phyloP scores from a whole-genome alignment of 2,888 invertebrate genomes.

The Trypoxylon attenuatum region DNA sequence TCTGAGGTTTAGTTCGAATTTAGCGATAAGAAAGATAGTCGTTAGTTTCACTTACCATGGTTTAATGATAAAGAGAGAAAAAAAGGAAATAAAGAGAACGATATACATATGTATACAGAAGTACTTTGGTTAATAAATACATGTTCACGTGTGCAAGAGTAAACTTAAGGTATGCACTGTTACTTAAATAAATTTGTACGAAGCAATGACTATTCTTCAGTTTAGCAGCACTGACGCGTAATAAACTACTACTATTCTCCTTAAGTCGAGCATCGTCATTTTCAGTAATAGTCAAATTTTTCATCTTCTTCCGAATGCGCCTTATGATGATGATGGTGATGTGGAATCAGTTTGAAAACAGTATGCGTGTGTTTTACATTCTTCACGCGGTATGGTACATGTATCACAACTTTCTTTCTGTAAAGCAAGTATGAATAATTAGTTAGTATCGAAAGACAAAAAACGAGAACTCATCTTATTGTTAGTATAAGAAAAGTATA shows the following conservation, averaged over 20 bases:
- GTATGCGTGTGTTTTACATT: conserved; percentile 84
- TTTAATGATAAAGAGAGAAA: too few species aligned
- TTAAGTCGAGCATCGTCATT: too few species aligned
- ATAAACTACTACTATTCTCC: too few species aligned
- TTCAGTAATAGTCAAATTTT: conserved; percentile 20
- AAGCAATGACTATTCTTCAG: conserved; percentile 13
- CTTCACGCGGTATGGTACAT: conserved; percentile 82
- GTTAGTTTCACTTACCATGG: too few species aligned
- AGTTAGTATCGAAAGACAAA: background rate
- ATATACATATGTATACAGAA: too few species aligned
- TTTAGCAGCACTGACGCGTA: background rate
- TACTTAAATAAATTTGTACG: background rate
- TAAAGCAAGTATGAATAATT: conserved; percentile 52
- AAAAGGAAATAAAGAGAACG: too few species aligned
- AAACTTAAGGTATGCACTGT: conserved; percentile 2
- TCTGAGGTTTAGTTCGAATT: too few species aligned
- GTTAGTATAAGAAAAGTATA: background rate
- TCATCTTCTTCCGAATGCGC: conserved; percentile 39
- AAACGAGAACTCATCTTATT: background rate
- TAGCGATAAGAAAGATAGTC: too few species aligned
- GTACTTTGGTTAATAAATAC: background rate
- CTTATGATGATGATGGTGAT: conserved; percentile 72
- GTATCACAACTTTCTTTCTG: conserved; percentile 82
- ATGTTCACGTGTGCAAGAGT: background rate
- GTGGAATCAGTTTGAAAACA: conserved; percentile 82